These are phyloP conservation scores for Halocaridina rubra DNA, from an alignment of 2,888 invertebrate species.

Conservation along the genomic window DNA sequence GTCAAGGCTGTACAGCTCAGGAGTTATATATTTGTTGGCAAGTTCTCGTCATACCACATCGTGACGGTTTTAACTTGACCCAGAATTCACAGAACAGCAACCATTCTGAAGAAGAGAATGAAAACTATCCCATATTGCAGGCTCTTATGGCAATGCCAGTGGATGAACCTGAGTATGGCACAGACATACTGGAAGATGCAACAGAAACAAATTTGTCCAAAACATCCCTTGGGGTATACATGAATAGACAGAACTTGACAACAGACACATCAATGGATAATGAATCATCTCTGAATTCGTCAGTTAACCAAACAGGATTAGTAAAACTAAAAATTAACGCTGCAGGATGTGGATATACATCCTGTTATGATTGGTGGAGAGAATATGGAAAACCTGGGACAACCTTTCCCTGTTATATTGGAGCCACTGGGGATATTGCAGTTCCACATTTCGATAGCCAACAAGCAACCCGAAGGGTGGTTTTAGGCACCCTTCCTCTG, in stretches of 20 bases:
- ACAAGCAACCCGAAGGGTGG: neutral
- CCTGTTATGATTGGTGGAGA: constrained; percentile 13
- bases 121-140: neutral
- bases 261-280: neutral
- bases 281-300: neutral
- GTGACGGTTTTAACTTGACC: neutral
- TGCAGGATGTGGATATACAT: constrained; percentile 21
- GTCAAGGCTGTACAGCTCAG: constrained; percentile 28
- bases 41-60: constrained; percentile 1
- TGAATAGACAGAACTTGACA: neutral
- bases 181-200: neutral
- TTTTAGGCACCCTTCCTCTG: constrained; percentile 26
- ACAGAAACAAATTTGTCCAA: neutral
- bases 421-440: constrained; percentile 3
- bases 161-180: neutral
- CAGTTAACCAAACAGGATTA: neutral
- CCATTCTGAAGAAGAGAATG: neutral
- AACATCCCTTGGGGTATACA: neutral
- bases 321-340: neutral
- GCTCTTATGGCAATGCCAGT: neutral
- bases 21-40: constrained; percentile 44
- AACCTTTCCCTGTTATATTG: constrained; percentile 19
- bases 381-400: constrained; percentile 1
- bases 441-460: constrained; percentile 13
- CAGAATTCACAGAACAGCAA: neutral